A percentile compares a stretch with the other conserved stretches of the same genome.
These are phyloP conservation scores for Pycnomerus fuliginosus DNA, from an alignment of 2,888 invertebrate species.

Conservation along the genomic window DNA sequence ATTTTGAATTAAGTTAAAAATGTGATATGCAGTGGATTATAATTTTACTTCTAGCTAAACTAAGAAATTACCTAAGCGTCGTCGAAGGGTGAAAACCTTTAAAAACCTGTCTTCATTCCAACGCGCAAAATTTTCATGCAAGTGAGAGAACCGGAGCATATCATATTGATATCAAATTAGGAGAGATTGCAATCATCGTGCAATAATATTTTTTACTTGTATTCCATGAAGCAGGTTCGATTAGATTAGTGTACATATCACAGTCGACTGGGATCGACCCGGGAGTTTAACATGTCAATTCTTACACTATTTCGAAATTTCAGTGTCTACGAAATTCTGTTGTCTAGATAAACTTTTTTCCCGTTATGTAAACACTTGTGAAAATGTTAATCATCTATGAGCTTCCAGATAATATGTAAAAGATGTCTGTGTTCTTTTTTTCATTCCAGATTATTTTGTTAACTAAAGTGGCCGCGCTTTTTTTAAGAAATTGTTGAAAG, in stretches of 20 bases:
- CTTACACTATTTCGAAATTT: slow-evolving; percentile 23
- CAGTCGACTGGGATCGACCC: slow-evolving; percentile 18
- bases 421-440: slow-evolving; percentile 22
- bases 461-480: slow-evolving; percentile 29
- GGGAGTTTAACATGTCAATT: slow-evolving; percentile 32
- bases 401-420: slow-evolving; percentile 33
- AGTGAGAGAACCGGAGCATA: slow-evolving; percentile 11
- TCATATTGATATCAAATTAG: slow-evolving; percentile 21
- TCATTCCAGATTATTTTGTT: slow-evolving; percentile 23
- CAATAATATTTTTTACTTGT: slow-evolving; percentile 8
- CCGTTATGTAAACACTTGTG: slow-evolving; percentile 11
- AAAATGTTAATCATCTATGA: slow-evolving; percentile 31
- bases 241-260: slow-evolving; percentile 36
- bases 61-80: too few relatives aligned
- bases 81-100: not conserved
- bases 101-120: not conserved
- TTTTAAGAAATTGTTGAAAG: slow-evolving; percentile 36
- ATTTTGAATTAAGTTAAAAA: too few relatives aligned
- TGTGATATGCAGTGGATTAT: too few relatives aligned
- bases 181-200: too few relatives aligned
- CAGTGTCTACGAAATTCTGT: slow-evolving; percentile 21
- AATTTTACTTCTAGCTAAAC: too few relatives aligned
- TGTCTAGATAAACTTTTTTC: slow-evolving; percentile 25
- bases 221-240: slow-evolving; percentile 15
- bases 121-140: not conserved